Conservation (phyloP, 1,140 invertebrate genomes). For the Asobara japonica region DNA sequence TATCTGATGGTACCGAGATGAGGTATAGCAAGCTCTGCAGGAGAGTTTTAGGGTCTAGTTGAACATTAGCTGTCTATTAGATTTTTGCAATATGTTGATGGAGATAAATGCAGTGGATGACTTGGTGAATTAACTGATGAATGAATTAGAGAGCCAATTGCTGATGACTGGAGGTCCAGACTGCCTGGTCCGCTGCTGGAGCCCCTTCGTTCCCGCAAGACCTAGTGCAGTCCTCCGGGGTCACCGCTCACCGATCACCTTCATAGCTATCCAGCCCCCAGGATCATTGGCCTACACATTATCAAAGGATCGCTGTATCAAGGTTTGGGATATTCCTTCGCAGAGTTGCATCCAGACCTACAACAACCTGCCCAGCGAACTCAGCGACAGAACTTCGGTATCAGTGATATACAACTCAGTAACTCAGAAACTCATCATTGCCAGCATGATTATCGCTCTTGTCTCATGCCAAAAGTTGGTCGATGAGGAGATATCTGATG, state of each 20-base stretch:
- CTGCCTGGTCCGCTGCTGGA: constrained; percentile 78
- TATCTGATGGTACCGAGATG: too few species aligned
- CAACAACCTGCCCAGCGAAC: constrained; percentile 68
- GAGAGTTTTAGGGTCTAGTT: too few species aligned
- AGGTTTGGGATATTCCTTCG: constrained; percentile 74
- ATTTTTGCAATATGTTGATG: too few species aligned
- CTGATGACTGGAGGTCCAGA: constrained; percentile 79
- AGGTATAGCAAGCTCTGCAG: too few species aligned
- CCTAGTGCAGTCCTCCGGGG: constrained; percentile 72
- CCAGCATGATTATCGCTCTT: constrained; percentile 69
- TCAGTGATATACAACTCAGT: constrained; percentile 72
- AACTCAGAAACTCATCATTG: constrained; percentile 73
- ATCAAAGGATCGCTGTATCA: constrained; percentile 74
- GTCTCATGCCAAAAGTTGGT: constrained; percentile 71
- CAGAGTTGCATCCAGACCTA: constrained; percentile 73
- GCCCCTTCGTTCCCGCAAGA: constrained; percentile 75
- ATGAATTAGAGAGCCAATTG: constrained; percentile 61
- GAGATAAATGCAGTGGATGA: too few species aligned
- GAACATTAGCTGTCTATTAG: too few species aligned
- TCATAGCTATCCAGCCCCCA: constrained; percentile 71
- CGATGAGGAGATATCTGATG: constrained; percentile 73
- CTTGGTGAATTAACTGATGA: too few species aligned
- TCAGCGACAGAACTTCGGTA: constrained; percentile 70
- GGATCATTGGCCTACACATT: constrained; percentile 69
- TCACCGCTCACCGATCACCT: constrained; percentile 75